phyloP scores from a whole-genome alignment of 1,140 invertebrate genomes.

The Batillaria attramentaria region DNA sequence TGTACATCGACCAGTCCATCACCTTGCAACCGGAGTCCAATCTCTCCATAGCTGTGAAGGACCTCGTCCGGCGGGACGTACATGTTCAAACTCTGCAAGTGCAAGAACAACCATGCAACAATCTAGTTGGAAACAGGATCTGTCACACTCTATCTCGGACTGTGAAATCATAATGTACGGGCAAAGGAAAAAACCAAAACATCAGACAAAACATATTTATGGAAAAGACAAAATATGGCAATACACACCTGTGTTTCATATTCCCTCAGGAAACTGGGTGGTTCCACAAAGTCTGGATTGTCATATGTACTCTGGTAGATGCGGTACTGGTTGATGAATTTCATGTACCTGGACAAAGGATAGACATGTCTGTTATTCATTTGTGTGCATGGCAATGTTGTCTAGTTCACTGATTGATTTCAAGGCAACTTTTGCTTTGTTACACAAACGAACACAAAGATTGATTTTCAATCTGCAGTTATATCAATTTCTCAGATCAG shows the following conservation, averaged over 20 bases:
- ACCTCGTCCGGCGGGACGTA: constrained; percentile 65
- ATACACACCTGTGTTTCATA: constrained; percentile 61
- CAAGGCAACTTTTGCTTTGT: no score
- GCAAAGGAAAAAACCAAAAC: no score
- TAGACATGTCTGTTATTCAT: background rate
- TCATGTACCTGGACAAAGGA: constrained; percentile 48
- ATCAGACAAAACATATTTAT: no score
- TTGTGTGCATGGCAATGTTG: no score
- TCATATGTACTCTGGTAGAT: constrained; percentile 46
- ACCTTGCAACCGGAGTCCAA: constrained; percentile 54
- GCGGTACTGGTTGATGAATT: constrained; percentile 53
- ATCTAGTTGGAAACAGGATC: no score
- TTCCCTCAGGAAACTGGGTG: constrained; percentile 55
- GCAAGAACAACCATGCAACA: no score
- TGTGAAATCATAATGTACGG: no score
- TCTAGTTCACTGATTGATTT: background rate
- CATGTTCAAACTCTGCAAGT: constrained; percentile 63
- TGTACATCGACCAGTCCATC: constrained; percentile 41
- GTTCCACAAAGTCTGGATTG: constrained; percentile 54
- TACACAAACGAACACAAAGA: no score
- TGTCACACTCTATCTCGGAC: no score
- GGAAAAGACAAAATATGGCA: no score
- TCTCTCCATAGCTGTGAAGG: constrained; percentile 55
- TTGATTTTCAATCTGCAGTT: no score
- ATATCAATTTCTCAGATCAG: no score